Evolutionary conservation across 1,140 invertebrate species (phyloP), one percentile per base, ranked within the genome.

Genomic region (Pomacea maculata): DNA sequence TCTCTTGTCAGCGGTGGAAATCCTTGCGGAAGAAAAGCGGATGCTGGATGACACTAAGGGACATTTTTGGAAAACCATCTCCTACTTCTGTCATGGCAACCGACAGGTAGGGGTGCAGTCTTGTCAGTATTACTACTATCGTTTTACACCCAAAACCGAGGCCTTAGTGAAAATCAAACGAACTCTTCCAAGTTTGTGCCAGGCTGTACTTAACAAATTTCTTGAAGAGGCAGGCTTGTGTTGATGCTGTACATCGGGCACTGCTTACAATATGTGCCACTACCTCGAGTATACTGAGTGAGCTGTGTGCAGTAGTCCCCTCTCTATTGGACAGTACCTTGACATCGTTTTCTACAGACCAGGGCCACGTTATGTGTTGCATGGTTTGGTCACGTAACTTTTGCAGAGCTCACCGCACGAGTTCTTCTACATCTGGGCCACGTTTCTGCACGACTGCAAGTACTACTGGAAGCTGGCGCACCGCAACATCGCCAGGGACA

Each of bases 381-480:
- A 45, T 45, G 34, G 34, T 25, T 76, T 63, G 34, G 45, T 73
- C 6, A 45, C 17, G 5, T 45, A 52, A 70, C 45, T 54, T 75
- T 85, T 84, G 55, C 73, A 88, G 88, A 75, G 79, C 67, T 84
- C 85, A 17, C 86, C 87, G 17, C 85, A 89, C 54, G 84, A 85
- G 65, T 90, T 91, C 67, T 88, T 89, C 80, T 84, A 87, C 54
- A 85, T 87, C 12, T 91, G 89, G 88, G 87, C 86, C 1, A 83
- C 86, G 4, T 91, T 91, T 80, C 86, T 91, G 15, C 88, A 89
- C 71, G 90, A 91, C 79, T 89, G 88, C 78, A 89, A 89, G 67
- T 88, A 87, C 71, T 88, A 87, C 78, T 91, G 90, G 90, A 88
- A 90, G 80, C 83, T 88, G 11, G 88, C 88, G 19, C 90, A 91